phyloP scores from a whole-genome alignment of 2,113 vertebrate genomes.

The Cebus imitator region DNA sequence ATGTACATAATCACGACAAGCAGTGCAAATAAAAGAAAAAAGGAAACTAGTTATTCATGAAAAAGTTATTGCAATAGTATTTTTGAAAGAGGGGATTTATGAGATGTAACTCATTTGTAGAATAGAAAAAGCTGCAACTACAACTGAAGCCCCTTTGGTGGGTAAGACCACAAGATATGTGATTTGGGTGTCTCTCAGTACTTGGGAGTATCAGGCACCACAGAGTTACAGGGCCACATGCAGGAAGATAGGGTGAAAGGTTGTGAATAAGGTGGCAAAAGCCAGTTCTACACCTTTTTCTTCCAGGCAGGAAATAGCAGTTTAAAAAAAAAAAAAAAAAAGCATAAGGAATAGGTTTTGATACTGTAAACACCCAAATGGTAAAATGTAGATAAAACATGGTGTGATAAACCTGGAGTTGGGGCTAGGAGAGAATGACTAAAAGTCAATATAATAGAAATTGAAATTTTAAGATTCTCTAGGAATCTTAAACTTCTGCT shows the following conservation, averaged over 20 bases:
- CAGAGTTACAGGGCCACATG: neutral
- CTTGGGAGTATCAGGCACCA: neutral
- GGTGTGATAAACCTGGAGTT: neutral
- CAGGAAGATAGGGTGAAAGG: neutral
- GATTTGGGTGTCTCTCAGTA: neutral
- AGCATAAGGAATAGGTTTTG: neutral
- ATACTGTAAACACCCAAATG: neutral
- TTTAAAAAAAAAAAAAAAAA: neutral
- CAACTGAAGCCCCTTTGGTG: neutral
- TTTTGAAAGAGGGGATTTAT: neutral
- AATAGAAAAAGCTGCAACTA: neutral
- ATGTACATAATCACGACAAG: neutral
- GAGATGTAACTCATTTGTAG: neutral
- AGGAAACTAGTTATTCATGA: neutral
- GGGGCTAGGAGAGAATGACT: neutral
- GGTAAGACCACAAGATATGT: too few relatives aligned
- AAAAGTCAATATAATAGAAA: neutral
- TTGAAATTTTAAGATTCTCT: neutral
- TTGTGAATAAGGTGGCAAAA: neutral
- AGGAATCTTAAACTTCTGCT: neutral
- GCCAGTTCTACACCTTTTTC: neutral
- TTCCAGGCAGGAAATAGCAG: neutral
- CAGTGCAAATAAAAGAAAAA: neutral
- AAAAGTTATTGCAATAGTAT: neutral
- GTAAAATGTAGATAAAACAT: neutral